Percentiles rank a stretch among this genome's conserved stretches.
phyloP scores from a whole-genome alignment of 1,140 invertebrate genomes.

The Drosophila bocqueti region DNA sequence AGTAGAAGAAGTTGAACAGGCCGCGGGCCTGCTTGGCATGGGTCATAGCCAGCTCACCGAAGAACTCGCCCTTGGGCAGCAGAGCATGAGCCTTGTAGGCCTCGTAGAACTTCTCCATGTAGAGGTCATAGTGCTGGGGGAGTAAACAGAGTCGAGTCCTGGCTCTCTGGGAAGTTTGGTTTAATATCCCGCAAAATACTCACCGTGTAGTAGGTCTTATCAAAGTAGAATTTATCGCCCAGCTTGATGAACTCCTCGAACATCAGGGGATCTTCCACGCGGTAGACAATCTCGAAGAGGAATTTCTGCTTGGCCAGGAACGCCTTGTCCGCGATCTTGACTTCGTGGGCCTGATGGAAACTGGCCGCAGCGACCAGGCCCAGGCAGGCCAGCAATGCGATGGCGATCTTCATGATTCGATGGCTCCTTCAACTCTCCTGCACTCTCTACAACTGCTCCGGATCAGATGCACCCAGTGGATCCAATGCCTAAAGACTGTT shows the following conservation, averaged over 20 bases:
- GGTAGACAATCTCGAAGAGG: conserved; percentile 72
- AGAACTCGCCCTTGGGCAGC: conserved; percentile 80
- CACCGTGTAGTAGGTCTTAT: conserved; percentile 56
- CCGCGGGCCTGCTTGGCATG: conserved; percentile 86
- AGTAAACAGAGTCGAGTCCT: not conserved
- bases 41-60: conserved; percentile 65
- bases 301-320: conserved; percentile 72
- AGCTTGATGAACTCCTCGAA: conserved; percentile 66
- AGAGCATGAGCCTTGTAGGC: conserved; percentile 60
- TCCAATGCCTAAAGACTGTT: conserved; percentile 84
- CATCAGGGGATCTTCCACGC: conserved; percentile 68
- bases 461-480: conserved; percentile 60
- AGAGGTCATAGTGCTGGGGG: conserved; percentile 57
- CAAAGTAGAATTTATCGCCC: conserved; percentile 52
- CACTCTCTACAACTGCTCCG: conserved; percentile 70
- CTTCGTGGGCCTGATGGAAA: conserved; percentile 58
- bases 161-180: not conserved
- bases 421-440: conserved; percentile 4
- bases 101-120: conserved; percentile 76
- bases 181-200: conserved; percentile 10
- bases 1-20: conserved; percentile 87
- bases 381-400: conserved; percentile 73
- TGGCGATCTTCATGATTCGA: conserved; percentile 69
- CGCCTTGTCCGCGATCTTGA: conserved; percentile 65
- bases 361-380: conserved; percentile 69